These are phyloP conservation scores for Gambusia yucatana DNA, from an alignment of 2,797 vertebrate species.

Conservation along the genomic window DNA sequence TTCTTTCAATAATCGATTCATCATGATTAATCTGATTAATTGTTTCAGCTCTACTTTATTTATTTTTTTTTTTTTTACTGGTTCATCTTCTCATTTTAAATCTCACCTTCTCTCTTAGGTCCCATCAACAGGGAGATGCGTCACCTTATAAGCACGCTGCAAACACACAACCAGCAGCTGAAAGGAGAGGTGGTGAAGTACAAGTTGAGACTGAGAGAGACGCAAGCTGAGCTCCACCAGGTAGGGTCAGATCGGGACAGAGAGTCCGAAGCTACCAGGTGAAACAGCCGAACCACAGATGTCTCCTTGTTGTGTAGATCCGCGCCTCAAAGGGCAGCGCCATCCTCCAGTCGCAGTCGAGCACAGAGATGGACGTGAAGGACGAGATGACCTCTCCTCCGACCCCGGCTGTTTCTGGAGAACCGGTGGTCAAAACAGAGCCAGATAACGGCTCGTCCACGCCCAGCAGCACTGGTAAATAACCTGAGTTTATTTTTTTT, in stretches of 20 bases:
- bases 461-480: conserved; percentile 75
- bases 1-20: no score
- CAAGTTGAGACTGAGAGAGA: conserved; percentile 91
- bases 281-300: neutral
- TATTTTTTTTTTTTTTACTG: neutral
- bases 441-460: conserved; percentile 84
- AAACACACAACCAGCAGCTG: conserved; percentile 98
- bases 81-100: neutral
- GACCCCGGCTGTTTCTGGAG: conserved; percentile 65
- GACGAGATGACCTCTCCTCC: conserved; percentile 84
- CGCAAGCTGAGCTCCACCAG: conserved; percentile 93
- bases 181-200: conserved; percentile 96
- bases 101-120: conserved; percentile 74
- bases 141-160: conserved; percentile 96
- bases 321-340: conserved; percentile 86
- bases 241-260: conserved; percentile 61
- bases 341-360: conserved; percentile 91
- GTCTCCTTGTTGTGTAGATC: conserved; percentile 73
- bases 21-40: no score
- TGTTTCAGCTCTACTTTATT: no score
- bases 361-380: conserved; percentile 89
- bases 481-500: neutral
- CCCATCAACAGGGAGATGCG: conserved; percentile 98
- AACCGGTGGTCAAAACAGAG: conserved; percentile 84
- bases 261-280: neutral